Base-by-base conservation (phyloP, 2,888 invertebrate genomes). In the Aphodius sticticus region DNA sequence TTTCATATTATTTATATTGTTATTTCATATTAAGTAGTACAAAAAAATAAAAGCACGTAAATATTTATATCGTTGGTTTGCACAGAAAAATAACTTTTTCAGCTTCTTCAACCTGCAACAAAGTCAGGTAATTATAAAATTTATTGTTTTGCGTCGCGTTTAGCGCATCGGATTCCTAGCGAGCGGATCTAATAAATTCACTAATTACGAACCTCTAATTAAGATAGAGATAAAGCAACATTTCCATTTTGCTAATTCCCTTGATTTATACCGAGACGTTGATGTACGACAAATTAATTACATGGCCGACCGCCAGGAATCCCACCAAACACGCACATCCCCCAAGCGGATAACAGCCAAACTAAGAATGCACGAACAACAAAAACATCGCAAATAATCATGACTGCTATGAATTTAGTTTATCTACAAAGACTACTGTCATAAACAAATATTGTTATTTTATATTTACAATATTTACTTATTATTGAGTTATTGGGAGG, bases 111-210 rank as follows among this genome's bases (percentile, higher is more conserved):
- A 12, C 53, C 12, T 7, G 53, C 53, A 53, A 53, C 9, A 53
- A 53, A 53, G 26, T 26, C 26, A 26, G 26, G 26, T 26, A 26
- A 53, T 53, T 53, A 53, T 53, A 53, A 2, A 53, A 53, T 53
- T 53, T 53, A 53, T 53, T 53, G 12, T 53, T 53, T 53, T 53
- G 53, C 53, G 53, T 53, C 12, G 53, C 53, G 53, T 53, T 53
- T 53, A 53, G 53, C 53, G 53, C 53, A 53, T 53, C 53, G 53
- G 53, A 53, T 53, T 53, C 53, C 53, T 53, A 53, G 53, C 12
- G 53, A 53, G 53, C 53, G 53, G 53, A 53, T 53, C 53, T 53
- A 53, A 53, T 53, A 53, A 53, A 53, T 53, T 53, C 53, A 53
- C 53, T 53, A 53, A 53, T 53, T 53, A 53, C 53, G 53, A 53